These are phyloP conservation scores for Pogonus chalceus DNA, from an alignment of 1,140 invertebrate species.

Conservation along the genomic window DNA sequence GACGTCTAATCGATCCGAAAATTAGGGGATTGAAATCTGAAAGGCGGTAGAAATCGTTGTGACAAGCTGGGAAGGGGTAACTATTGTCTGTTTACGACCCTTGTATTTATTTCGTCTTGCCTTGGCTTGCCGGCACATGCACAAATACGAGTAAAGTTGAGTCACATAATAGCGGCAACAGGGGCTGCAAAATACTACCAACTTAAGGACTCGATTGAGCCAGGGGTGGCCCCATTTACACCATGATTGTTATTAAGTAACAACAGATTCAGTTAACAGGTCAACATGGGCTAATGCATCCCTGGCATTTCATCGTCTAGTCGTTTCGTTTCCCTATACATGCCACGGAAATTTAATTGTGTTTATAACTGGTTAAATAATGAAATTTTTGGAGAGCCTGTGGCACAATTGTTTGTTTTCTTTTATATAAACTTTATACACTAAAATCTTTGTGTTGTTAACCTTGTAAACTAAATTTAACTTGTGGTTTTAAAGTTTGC, in stretches of 20 bases:
- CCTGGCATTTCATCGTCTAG: not conserved
- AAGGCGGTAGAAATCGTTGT: not conserved
- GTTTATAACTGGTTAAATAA: not conserved
- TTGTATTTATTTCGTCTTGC: not conserved
- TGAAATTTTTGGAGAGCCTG: not conserved
- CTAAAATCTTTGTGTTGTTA: too few species aligned
- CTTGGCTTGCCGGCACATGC: not conserved
- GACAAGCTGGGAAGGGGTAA: not conserved
- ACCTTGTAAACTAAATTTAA: too few species aligned
- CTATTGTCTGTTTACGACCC: not conserved
- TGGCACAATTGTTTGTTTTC: too few species aligned
- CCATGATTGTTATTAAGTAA: not conserved
- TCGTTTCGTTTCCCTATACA: not conserved
- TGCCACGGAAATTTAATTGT: not conserved
- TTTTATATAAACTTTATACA: too few species aligned
- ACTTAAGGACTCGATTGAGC: too few species aligned
- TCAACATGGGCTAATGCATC: not conserved
- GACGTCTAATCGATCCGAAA: not conserved
- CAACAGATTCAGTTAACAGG: not conserved
- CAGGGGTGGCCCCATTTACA: not conserved
- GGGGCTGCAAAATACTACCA: not conserved
- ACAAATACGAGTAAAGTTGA: not conserved
- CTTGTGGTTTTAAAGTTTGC: too few species aligned
- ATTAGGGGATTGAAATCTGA: not conserved
- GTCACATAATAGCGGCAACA: not conserved